Percentiles rank a stretch among this genome's conserved stretches.
phyloP scores from a whole-genome alignment of 2,797 vertebrate genomes.

The Dermochelys coriacea region DNA sequence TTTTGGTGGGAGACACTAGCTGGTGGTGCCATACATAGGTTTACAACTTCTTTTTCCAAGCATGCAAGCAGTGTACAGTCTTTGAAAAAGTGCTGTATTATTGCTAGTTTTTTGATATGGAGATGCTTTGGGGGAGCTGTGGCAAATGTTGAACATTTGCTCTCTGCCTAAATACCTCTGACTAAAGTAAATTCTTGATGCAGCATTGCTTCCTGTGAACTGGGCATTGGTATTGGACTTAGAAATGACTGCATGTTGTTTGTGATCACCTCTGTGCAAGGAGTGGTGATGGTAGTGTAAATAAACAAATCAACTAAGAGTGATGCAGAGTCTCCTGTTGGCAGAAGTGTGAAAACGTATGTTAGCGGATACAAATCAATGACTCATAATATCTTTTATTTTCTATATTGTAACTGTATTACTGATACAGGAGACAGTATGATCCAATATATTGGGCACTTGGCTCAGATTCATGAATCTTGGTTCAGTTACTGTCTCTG shows the following conservation, averaged over 20 bases:
- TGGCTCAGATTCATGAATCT: background rate
- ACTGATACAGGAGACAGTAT: background rate
- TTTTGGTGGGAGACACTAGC: background rate
- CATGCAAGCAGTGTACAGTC: background rate
- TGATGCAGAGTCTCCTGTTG: background rate
- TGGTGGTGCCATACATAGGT: background rate
- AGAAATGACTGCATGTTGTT: background rate
- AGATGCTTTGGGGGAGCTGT: background rate
- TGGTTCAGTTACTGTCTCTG: background rate
- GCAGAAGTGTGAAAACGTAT: background rate
- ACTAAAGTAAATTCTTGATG: background rate
- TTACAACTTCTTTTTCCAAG: background rate
- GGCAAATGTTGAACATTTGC: background rate
- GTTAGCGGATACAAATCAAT: background rate
- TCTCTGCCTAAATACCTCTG: background rate
- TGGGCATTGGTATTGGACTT: background rate
- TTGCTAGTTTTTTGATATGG: background rate
- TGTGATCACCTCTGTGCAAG: background rate
- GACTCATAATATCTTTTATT: background rate
- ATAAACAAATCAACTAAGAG: background rate
- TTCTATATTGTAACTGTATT: background rate
- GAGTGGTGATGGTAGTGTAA: background rate
- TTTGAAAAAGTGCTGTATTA: background rate
- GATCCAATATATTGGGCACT: background rate
- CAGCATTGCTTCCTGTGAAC: background rate